These are phyloP conservation scores for Rhabdophis nuchalis DNA, from an alignment of 2,797 vertebrate species.

Conservation along the genomic window DNA sequence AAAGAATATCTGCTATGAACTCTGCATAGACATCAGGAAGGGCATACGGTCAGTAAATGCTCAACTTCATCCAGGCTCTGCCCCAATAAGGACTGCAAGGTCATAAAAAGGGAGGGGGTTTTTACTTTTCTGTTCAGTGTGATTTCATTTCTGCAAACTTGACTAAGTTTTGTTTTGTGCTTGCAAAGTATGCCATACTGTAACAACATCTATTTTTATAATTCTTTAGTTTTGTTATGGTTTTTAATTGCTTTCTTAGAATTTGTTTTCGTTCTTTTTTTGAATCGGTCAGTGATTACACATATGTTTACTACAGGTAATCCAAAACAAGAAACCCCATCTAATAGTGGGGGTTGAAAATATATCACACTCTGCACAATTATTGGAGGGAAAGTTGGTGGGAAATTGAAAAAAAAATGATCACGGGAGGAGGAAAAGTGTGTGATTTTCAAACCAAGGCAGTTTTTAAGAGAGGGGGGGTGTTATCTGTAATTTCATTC, in stretches of 20 bases:
- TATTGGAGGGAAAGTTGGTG: not conserved
- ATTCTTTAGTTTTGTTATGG: not conserved
- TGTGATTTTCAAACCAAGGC: not conserved
- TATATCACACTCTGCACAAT: not conserved
- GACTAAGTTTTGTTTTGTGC: not conserved
- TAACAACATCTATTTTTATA: not conserved
- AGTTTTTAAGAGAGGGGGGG: not conserved
- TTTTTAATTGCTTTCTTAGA: not conserved
- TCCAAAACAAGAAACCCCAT: not conserved
- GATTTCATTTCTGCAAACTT: not conserved
- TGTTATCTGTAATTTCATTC: not conserved
- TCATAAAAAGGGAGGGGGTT: not conserved
- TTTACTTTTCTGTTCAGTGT: not conserved
- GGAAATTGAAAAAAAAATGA: not conserved
- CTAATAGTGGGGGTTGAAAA: not conserved
- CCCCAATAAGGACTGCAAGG: not conserved
- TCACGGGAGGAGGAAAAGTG: not conserved
- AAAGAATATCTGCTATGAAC: not conserved
- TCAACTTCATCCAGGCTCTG: not conserved
- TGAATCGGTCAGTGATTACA: not conserved
- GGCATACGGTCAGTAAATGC: not conserved
- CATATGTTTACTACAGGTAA: not conserved
- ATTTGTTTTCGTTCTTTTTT: not conserved
- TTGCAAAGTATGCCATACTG: not conserved
- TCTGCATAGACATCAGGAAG: not conserved